Evolutionary conservation across 1,140 invertebrate species (phyloP).

Genomic region (Bombus ignitus): DNA sequence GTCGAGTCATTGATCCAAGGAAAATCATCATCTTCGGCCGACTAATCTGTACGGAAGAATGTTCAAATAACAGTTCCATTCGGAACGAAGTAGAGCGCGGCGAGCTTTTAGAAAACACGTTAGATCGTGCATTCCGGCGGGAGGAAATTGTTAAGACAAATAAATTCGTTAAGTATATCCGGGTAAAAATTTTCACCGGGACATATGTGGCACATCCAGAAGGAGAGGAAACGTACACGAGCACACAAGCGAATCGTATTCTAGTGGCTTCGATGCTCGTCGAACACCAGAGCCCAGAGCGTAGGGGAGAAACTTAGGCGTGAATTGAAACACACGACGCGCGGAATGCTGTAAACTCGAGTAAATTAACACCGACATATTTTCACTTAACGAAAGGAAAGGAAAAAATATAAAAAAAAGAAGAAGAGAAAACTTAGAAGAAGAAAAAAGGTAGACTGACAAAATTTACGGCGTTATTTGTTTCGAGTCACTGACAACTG

Average conservation of each 20-base stretch:
- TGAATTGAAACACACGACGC: conserved; percentile 38
- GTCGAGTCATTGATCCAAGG: too few species aligned
- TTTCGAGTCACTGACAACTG: conserved; percentile 19
- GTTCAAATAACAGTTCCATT: neutral
- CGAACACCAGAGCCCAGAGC: neutral
- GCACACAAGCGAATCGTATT: neutral
- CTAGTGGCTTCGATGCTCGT: neutral
- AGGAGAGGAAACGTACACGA: neutral
- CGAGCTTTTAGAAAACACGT: neutral
- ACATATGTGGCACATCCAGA: neutral
- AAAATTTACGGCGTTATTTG: conserved; percentile 12
- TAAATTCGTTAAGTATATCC: conserved; percentile 3
- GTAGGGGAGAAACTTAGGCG: conserved; percentile 43
- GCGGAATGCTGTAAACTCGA: conserved; percentile 48
- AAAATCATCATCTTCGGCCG: neutral
- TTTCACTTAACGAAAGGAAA: conserved; percentile 22
- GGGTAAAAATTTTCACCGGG: neutral
- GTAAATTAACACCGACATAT: conserved; percentile 42
- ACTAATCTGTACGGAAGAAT: neutral
- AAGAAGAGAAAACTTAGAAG: neutral
- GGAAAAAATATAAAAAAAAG: neutral
- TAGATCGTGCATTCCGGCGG: neutral
- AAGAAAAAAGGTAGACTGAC: too few species aligned
- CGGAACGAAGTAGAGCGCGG: neutral
- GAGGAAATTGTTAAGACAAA: neutral